A percentile compares a stretch with the other conserved stretches of the same genome.
Conservation (phyloP, 2,797 vertebrate genomes). For the Bothrops alternatus region DNA sequence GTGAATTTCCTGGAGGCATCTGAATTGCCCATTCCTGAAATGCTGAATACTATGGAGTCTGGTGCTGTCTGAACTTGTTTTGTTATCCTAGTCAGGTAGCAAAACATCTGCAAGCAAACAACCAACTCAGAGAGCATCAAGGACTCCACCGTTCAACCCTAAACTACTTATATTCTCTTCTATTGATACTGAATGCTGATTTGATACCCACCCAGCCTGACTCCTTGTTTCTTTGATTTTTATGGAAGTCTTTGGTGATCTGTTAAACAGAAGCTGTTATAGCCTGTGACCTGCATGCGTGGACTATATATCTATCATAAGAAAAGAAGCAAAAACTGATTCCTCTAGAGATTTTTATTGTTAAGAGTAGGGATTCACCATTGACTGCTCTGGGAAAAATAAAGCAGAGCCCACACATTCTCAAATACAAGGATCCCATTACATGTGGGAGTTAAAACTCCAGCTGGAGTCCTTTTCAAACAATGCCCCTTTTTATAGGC, state of each 20-base stretch:
- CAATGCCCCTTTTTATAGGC: constrained; percentile 22
- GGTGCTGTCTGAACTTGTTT: not conserved
- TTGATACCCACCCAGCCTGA: not conserved
- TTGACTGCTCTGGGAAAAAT: constrained; percentile 19
- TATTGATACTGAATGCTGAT: not conserved
- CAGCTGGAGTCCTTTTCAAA: constrained; percentile 15
- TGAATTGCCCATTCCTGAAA: not conserved
- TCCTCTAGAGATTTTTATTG: constrained; percentile 66
- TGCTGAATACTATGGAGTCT: not conserved
- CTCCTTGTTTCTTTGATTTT: not conserved
- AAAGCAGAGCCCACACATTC: constrained; percentile 34
- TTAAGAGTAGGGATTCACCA: constrained; percentile 51
- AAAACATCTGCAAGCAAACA: not conserved
- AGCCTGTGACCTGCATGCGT: too few relatives aligned
- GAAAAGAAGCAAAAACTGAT: constrained; percentile 30
- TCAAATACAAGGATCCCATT: constrained; percentile 27
- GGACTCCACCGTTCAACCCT: not conserved
- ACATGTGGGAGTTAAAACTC: constrained; percentile 12
- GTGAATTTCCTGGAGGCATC: not conserved
- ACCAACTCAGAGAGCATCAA: not conserved
- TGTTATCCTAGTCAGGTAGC: not conserved
- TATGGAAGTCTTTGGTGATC: not conserved
- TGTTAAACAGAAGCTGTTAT: not conserved
- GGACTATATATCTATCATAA: not conserved
- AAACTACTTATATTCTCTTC: not conserved